These are phyloP conservation scores for Sebastes flavidus DNA, from an alignment of 2,797 vertebrate species.

Conservation along the genomic window DNA sequence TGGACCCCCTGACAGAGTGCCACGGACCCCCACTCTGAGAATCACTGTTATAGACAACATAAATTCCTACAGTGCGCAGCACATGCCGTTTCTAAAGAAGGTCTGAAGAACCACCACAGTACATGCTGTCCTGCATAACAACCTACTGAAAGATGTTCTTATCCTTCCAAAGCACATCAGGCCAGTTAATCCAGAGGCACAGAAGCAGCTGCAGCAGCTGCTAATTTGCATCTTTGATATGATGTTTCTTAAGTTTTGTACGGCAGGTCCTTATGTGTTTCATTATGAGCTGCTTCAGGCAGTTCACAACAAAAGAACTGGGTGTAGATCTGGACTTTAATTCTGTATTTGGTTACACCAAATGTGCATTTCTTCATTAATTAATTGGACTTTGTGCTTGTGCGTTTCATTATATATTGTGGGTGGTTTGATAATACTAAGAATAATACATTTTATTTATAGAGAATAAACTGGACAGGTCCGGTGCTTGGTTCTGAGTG, in stretches of 20 bases:
- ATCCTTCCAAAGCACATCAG: constrained; percentile 13
- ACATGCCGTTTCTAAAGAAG: neutral
- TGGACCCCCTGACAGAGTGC: too few relatives aligned
- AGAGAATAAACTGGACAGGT: too few relatives aligned
- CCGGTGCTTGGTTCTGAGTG: too few relatives aligned
- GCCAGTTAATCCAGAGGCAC: neutral
- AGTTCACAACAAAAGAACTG: neutral
- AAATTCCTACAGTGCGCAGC: neutral
- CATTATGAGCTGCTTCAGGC: neutral
- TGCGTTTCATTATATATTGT: neutral
- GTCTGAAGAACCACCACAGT: neutral
- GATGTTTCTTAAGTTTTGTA: neutral
- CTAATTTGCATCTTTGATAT: constrained; percentile 12
- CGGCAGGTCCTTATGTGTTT: neutral
- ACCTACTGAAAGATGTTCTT: constrained; percentile 1
- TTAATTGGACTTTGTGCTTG: neutral
- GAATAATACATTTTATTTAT: too few relatives aligned
- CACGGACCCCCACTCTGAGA: too few relatives aligned
- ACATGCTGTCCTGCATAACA: constrained; percentile 1
- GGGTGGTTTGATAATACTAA: neutral
- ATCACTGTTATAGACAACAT: neutral
- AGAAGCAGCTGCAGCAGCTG: constrained; percentile 34
- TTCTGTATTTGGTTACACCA: neutral
- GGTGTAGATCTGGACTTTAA: neutral
- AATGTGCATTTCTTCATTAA: neutral